These are phyloP conservation scores for Nipponacmea schrenckii DNA, from an alignment of 2,888 invertebrate species.

Conservation along the genomic window DNA sequence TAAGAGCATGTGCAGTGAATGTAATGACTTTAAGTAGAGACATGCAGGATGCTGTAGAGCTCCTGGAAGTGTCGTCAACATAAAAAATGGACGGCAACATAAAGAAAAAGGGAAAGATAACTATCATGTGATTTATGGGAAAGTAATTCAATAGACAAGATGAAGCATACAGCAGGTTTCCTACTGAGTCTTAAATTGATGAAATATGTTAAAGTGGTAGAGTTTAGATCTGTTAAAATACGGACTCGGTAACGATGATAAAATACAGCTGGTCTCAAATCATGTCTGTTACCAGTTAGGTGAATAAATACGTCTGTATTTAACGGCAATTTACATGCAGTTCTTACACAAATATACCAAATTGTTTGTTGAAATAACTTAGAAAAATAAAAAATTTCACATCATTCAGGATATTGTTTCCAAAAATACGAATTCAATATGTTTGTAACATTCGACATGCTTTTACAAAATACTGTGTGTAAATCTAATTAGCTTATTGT, in stretches of 20 bases:
- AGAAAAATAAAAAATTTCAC: not conserved
- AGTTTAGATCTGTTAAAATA: not conserved
- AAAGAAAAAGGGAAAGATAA: not conserved
- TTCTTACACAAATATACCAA: not conserved
- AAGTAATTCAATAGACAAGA: slow-evolving; percentile 8
- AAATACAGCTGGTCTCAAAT: not conserved
- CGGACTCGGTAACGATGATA: not conserved
- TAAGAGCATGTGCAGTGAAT: too few species aligned
- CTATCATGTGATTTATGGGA: slow-evolving; percentile 1
- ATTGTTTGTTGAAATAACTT: slow-evolving; percentile 2
- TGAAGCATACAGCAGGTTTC: not conserved
- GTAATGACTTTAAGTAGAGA: too few species aligned
- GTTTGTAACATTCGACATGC: too few species aligned
- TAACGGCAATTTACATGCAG: not conserved
- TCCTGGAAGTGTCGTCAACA: too few species aligned
- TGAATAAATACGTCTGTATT: not conserved
- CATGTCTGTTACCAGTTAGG: slow-evolving; percentile 2
- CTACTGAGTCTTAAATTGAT: slow-evolving; percentile 2
- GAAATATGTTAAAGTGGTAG: not conserved
- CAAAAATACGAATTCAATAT: too few species aligned
- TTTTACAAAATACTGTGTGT: too few species aligned
- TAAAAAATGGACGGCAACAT: too few species aligned
- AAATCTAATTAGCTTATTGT: too few species aligned
- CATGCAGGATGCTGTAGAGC: too few species aligned
- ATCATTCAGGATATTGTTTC: too few species aligned